Base-by-base conservation (phyloP, 2,113 vertebrate genomes). In the Corythornis vintsioides region DNA sequence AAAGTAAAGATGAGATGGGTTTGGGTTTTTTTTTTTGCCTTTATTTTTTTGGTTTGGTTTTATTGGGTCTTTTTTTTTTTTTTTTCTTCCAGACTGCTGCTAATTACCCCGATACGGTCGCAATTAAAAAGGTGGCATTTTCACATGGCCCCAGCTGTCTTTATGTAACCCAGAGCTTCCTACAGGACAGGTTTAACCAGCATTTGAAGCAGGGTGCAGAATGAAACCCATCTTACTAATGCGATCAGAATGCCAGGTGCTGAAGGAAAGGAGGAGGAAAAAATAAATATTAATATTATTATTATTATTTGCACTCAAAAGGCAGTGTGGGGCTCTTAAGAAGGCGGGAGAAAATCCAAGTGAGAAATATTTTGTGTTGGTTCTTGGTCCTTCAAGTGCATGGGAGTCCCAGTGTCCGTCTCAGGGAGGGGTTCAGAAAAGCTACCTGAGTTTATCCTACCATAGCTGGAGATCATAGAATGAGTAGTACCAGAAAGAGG, bases 181-280 rank as follows among this genome's bases (percentile, higher is more conserved):
- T 20, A 45, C 92, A 66, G 95, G 96, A 95, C 96, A 92, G 94
- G 96, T 96, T 95, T 95, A 91, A 96, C 95, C 92, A 94, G 88
- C 95, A 69, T 84, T 89, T 94, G 86, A 45, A 76, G 89, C 67
- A 79, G 64, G 91, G 87, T 89, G 96, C 89, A 89, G 91, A 45
- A 83, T 87, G 84, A 93, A 96, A 95, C 94, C 94, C 94, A 83
- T 92, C 89, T 93, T 94, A 89, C 81, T 95, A 96, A 96, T 76
- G 89, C 92, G 3, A 93, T 91, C 91, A 95, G 89, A 96, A 92
- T 91, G 92, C 67, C 70, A 29, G 94, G 70, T 90, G 94, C 82
- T 70, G n/a, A 61, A 50, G 59, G 55, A 57, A 52, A 59, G 10
- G 22, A 43, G 57, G 45, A 26, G 29, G 60, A 15, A 15, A 18